Conservation (phyloP, 1,140 invertebrate species). For the Brachionus rubens region DNA sequence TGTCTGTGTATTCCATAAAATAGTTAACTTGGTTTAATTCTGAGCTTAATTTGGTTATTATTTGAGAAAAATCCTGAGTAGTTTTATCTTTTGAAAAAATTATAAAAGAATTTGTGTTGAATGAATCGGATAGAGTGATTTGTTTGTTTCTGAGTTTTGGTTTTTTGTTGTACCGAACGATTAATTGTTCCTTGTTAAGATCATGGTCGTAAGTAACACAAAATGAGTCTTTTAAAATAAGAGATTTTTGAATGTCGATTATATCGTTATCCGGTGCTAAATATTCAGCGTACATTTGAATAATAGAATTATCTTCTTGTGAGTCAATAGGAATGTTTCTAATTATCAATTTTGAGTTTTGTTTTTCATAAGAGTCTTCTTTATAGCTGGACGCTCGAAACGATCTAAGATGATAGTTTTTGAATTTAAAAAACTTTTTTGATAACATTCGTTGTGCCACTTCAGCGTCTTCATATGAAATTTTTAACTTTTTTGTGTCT, state of each 20-base stretch:
- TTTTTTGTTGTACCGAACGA: background rate
- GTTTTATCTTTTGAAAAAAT: background rate
- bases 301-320: background rate
- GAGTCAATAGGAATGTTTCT: background rate
- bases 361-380: background rate
- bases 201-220: background rate
- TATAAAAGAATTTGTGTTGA: background rate
- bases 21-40: background rate
- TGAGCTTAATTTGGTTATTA: background rate
- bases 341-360: background rate
- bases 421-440: constrained; percentile 28
- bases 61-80: background rate
- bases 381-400: background rate
- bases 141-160: background rate
- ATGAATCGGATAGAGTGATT: background rate
- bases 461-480: constrained; percentile 1
- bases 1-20: background rate
- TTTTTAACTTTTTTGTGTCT: background rate
- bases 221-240: background rate
- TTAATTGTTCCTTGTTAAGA: background rate
- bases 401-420: background rate
- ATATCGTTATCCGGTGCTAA: background rate
- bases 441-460: background rate
- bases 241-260: background rate
- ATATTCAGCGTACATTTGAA: constrained; percentile 27